Evolutionary conservation across 2,888 invertebrate genomes (phyloP).

Genomic region (Automeris io): DNA sequence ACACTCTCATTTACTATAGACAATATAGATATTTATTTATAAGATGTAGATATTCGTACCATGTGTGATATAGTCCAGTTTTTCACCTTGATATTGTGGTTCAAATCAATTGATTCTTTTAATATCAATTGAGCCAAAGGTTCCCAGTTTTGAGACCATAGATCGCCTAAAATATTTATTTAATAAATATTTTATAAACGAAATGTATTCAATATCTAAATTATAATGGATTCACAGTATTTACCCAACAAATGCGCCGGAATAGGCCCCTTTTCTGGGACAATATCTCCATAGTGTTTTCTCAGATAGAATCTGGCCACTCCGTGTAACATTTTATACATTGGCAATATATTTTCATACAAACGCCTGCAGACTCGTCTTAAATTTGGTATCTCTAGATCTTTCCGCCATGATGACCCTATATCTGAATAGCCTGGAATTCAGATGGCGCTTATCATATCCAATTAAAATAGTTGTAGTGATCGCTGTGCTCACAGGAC

Average conservation of each 20-base stretch:
- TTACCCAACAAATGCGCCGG: constrained; percentile 83
- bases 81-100: constrained; percentile 62
- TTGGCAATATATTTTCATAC: constrained; percentile 75
- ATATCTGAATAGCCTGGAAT: constrained; percentile 78
- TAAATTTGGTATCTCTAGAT: constrained; percentile 78
- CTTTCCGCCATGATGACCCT: constrained; percentile 80
- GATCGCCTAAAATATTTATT: constrained; percentile 40
- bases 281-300: constrained; percentile 72
- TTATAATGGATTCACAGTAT: not conserved
- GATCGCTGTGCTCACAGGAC: no score
- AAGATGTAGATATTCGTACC: no score
- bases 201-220: not conserved
- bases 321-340: constrained; percentile 84
- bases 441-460: no score
- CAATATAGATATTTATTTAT: no score
- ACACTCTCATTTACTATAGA: not conserved
- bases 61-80: constrained; percentile 78
- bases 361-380: constrained; percentile 68
- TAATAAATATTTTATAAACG: not conserved
- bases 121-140: constrained; percentile 74
- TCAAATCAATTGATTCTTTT: constrained; percentile 68
- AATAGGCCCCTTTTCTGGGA: constrained; percentile 75
- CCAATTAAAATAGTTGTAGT: no score
- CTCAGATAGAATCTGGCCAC: constrained; percentile 80
- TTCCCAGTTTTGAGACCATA: constrained; percentile 86